Percentiles rank a stretch among this genome's conserved stretches.
These are phyloP conservation scores for Camelus bactrianus DNA, from an alignment of 2,113 vertebrate species.

Conservation along the genomic window DNA sequence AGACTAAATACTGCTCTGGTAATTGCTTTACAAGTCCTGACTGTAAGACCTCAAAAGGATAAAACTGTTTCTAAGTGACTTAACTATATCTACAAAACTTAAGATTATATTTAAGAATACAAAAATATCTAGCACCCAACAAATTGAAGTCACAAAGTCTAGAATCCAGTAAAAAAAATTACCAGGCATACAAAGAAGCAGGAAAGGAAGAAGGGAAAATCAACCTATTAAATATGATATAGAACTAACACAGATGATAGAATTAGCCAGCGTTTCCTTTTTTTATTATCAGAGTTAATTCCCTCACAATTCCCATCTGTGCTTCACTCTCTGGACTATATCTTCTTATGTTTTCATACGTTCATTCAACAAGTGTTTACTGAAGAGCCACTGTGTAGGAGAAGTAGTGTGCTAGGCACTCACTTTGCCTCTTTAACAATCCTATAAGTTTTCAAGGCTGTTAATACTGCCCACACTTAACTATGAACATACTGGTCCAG, in stretches of 20 bases:
- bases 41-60: not conserved
- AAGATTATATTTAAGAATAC: not conserved
- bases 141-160: not conserved
- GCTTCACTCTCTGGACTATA: not conserved
- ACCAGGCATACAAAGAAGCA: not conserved
- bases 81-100: not conserved
- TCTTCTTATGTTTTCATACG: constrained; percentile 11
- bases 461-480: not conserved
- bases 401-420: not conserved
- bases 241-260: not conserved
- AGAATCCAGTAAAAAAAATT: not conserved
- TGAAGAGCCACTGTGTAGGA: not conserved
- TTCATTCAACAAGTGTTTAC: constrained; percentile 50
- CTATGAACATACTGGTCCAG: not conserved
- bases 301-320: not conserved
- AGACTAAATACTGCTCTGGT: not conserved
- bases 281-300: not conserved
- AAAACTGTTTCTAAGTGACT: not conserved
- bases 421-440: not conserved
- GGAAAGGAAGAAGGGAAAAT: not conserved
- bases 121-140: not conserved
- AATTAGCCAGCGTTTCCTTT: not conserved
- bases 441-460: not conserved
- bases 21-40: not conserved
- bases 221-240: not conserved